Base-by-base conservation (phyloP, 2,113 vertebrate genomes). In the Seriola dumerili region DNA sequence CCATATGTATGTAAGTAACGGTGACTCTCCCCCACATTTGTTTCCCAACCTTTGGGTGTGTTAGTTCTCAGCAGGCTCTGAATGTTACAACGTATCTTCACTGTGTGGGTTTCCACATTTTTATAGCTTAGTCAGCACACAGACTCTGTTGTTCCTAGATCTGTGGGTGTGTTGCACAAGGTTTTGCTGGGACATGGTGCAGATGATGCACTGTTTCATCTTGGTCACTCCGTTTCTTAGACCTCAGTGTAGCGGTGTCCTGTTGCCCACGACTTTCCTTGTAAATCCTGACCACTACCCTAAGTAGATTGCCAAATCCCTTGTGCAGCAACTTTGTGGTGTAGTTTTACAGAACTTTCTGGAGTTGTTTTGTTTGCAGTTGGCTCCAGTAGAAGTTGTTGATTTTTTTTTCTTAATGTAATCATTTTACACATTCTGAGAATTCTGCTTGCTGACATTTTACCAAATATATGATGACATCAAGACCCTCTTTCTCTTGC, bases 1-100 rank as follows among this genome's bases (percentile, higher is more conserved):
- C 62, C 90, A 89, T 75, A 71, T 94, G 72, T 94, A 94, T 92
- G 94, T 94, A 93, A 96, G 95, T 96, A 95, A 83, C 12, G 17
- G 65, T 71, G 25, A 79, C 55, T 21, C n/a, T 40, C 52, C 71
- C 78, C 59, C 55, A 40, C 36, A 17, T 76, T 70, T 50, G 69
- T 84, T 69, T 82, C 63, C 73, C 57, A 77, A 64, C 42, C 55
- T 78, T 32, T 83, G 5, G 83, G 46, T 83, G 48, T 76, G 66
- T 74, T 83, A 29, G 62, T 85, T 65, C 55, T 65, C 48, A 57
- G 8, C 58, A 59, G 23, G 1, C 16, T 52, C 11, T 71, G 32
- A 78, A 29, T 65, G 29, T 50, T 17, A 68, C 68, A 69, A 75
- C 62, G 63, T 38, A 19, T 68, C 38, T 64, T 72, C 69, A 55